Evolutionary conservation across 2,888 invertebrate species (phyloP), one percentile per base, ranked within the genome.

Genomic region (Trichopoda pennipes): DNA sequence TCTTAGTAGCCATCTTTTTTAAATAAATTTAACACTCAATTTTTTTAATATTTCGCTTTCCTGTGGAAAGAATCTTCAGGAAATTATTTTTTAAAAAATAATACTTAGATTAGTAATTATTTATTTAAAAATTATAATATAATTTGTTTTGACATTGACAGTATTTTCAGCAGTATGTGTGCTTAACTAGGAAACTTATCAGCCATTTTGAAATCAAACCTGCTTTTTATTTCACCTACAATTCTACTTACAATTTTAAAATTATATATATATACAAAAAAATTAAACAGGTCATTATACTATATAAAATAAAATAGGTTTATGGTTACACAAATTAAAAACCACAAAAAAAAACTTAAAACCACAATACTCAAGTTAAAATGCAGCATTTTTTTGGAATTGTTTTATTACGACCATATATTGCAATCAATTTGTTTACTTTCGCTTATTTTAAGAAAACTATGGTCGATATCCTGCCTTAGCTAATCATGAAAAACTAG

Each of bases 181-280:
- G 12, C 12, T 38, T 10, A 38, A 12, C 7, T 12, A 38, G 12
- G 8, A 12, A 12, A 12, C 12, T 38, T 38, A 12, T 38, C 10
- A 28, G 4, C 35, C 38, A n/a, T 44, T 44, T 7, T 38, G 10
- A 38, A 12, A 38, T n/a, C 16, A 44, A 14, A 4, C 42, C 16
- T 44, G 42, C n/a, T 44, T n/a, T n/a, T 44, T 14, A 44, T n/a
- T 77, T 82, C 82, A 80, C 84, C 82, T 75, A 84, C 84, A 82
- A 78, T 82, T 78, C 82, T 72, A 82, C 72, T 82, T 84, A 60
- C n/a, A 35, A 38, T 16, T 0, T 28, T 9, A 32, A 32, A 38
- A 28, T 28, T n/a, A 9, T 14, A 32, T 0, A 32, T 12, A 23
- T 21, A 16, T 23, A 56, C 0, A 8, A 0, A 32, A 53, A 58